Base-by-base conservation (phyloP, 2,797 vertebrate genomes). In the Anniella stebbinsi region DNA sequence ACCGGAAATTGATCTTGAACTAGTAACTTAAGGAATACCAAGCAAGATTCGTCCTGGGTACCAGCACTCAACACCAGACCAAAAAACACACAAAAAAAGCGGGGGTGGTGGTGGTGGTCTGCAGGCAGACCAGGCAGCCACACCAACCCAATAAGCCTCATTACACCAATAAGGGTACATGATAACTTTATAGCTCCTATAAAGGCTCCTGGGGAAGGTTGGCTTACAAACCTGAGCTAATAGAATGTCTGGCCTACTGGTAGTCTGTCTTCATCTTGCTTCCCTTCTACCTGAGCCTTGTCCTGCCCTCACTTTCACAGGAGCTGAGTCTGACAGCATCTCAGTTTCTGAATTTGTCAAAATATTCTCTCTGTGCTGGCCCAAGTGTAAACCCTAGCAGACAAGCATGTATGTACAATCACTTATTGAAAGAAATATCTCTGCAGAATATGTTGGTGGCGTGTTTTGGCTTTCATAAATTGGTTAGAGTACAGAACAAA, bases 401-500 rank as follows among this genome's bases (percentile, higher is more conserved):
- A 67, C 30, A 72, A 21, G 21, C 48, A 73, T 48, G 30, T 87
- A 82, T 70, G 41, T 73, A 30, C 69, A 1, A 2, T 54, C 88
- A 89, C 67, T 69, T 89, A n/a, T 21, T 38, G n/a, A 4, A 33
- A n/a, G 80, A 85, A 89, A 87, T 88, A 33, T 86, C 60, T 76
- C 45, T 66, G 77, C 69, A 80, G 70, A 78, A n/a, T 80, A 0
- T 25, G 63, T 95, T 93, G 92, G 41, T 36, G 90, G 93, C 82
- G 57, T 51, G 92, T 91, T 93, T 87, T 80, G 18, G 66, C 91
- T 93, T 93, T 91, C 88, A 57, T 0, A 0, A 80, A 84, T 89
- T 92, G 95, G 80, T 85, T 91, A 88, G 48, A 60, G 57, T 33
- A 89, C 88, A 51, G 84, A 93, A 93, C 0, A 0, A 93, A 87